Percentiles rank a stretch among this genome's conserved stretches.
Evolutionary conservation across 64 coral and sea anemone species (phyloP).

Genomic region (Montipora efflorescens): DNA sequence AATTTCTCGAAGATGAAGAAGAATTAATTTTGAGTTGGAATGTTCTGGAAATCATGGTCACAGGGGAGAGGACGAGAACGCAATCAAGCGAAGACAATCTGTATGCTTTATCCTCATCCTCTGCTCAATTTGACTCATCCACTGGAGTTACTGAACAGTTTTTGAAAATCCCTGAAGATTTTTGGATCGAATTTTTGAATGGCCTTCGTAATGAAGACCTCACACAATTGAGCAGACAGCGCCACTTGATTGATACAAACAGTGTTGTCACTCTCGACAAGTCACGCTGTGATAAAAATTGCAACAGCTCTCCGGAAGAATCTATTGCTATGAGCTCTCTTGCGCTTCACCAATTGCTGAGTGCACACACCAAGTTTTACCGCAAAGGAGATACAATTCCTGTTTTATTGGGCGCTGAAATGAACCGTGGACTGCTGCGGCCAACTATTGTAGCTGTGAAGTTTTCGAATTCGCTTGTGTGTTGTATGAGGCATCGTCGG

Average conservation of each 20-base stretch:
- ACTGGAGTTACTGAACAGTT: conserved; percentile 6
- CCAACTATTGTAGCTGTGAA: conserved; percentile 59
- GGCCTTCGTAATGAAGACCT: conserved; percentile 28
- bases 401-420: conserved; percentile 16
- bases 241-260: conserved; percentile 42
- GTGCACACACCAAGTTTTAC: conserved; percentile 30
- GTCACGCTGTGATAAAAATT: neutral
- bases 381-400: conserved; percentile 14
- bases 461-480: neutral
- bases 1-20: conserved; percentile 16
- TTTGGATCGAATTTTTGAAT: conserved; percentile 21
- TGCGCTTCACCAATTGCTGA: neutral
- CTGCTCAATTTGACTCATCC: neutral
- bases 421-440: conserved; percentile 46
- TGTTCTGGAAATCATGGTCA: conserved; percentile 1
- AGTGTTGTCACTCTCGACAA: conserved; percentile 18
- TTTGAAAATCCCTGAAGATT: conserved; percentile 30
- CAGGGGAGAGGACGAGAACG: neutral
- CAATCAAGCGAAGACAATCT: neutral
- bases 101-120: neutral
- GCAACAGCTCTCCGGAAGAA: conserved; percentile 19
- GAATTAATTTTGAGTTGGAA: conserved; percentile 47
- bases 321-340: conserved; percentile 16
- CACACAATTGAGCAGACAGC: conserved; percentile 2
- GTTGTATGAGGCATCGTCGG: conserved; percentile 63